Base-by-base conservation (phyloP, 2,797 vertebrate species). In the Varecia variegata region DNA sequence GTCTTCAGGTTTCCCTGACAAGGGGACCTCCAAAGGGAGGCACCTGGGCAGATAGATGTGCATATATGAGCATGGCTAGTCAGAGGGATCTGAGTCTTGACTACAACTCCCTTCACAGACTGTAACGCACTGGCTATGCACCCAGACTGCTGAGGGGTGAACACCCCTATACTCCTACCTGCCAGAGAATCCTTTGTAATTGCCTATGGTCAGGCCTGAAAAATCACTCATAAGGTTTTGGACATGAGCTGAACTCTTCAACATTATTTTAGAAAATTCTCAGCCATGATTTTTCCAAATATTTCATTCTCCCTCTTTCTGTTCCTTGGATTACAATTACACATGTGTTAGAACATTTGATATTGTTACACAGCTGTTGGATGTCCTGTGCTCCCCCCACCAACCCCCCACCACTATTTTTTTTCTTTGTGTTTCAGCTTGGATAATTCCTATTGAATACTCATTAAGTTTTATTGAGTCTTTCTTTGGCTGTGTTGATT, bases 71-170 rank as follows among this genome's bases (percentile, higher is more conserved):
- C 27, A n/a, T 35, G 38, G 17, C 27, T 32, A 40, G 13, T 27
- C 45, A 47, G 15, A 38, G 9, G 9, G 1, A 30, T 9, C 3
- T 52, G 8, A 68, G 25, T 50, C 27, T n/a, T 73, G 56, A 50
- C 14, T 32, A 1, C 7, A 60, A 3, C 7, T 32, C 0, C 2
- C 10, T 65, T 35, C 15, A 8, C 52, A 71, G 40, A 25, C 5
- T 7, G 1, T 9, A 11, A 4, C 47, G 12, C 35, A 2, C 18
- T 35, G 27, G 2, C 2, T 45, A 5, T 47, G 3, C 21, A 8
- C 32, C 17, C n/a, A 43, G 12, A 27, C n/a, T 68, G 45, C 10
- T 23, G 3, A 45, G 30, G n/a, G 8, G 14, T 6, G 8, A 15
- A 11, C 23, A 58, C 2, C 13, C 9, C 21, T 7, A 3, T 14